phyloP scores from a whole-genome alignment of 2,888 invertebrate genomes.

The Tetragonula carbonaria region DNA sequence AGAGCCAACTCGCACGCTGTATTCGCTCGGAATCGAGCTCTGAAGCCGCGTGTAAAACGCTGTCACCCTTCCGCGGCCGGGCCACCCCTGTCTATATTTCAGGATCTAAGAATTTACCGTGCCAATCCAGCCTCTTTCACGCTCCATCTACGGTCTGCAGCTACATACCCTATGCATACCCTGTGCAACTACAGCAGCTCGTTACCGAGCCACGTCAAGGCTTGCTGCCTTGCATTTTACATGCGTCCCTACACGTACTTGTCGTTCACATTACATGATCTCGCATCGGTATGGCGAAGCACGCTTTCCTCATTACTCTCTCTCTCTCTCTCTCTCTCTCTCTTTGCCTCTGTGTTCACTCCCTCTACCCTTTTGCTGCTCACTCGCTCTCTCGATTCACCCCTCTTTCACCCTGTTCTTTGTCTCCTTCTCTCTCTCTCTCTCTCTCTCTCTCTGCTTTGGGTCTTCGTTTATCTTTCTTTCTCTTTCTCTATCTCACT shows the following conservation, averaged over 20 bases:
- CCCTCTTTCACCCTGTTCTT: background rate
- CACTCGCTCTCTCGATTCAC: conserved; percentile 1
- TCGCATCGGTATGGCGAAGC: conserved; percentile 70
- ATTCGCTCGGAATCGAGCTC: background rate
- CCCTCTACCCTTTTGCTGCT: conserved; percentile 39
- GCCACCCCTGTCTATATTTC: conserved; percentile 42
- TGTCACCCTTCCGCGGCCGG: conserved; percentile 24
- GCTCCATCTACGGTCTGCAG: conserved; percentile 55
- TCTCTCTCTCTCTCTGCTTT: conserved; percentile 12
- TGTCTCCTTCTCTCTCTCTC: background rate
- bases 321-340: conserved; percentile 39
- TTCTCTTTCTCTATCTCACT: conserved; percentile 25
- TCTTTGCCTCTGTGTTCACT: conserved; percentile 14
- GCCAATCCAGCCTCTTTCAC: conserved; percentile 67
- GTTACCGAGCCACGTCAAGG: conserved; percentile 69
- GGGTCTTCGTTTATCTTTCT: conserved; percentile 13
- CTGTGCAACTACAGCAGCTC: conserved; percentile 70
- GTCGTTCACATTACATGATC: conserved; percentile 69
- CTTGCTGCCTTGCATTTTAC: conserved; percentile 73
- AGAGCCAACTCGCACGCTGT: background rate
- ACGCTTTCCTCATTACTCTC: conserved; percentile 70
- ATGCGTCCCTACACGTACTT: conserved; percentile 71
- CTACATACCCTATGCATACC: conserved; percentile 65
- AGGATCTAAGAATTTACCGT: conserved; percentile 66
- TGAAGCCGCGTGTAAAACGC: conserved; percentile 8